Conservation (phyloP, 2,888 invertebrate species). For the Chromoteleia sp. region DNA sequence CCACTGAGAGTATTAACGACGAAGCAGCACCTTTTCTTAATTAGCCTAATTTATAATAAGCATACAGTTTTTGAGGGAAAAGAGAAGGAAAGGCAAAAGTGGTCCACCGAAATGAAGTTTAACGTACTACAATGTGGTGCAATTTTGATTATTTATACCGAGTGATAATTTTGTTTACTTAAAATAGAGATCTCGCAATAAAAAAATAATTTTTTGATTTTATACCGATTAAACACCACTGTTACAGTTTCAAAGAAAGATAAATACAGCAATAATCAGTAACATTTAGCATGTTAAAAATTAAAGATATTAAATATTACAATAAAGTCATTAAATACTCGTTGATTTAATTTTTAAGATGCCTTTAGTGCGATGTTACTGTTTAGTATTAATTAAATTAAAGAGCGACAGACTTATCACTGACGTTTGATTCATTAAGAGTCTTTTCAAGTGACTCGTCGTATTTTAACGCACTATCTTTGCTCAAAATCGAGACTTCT, state of each 20-base stretch:
- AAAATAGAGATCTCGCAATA: background rate
- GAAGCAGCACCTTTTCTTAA: constrained; percentile 66
- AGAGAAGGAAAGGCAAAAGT: constrained; percentile 14
- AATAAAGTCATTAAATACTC: constrained; percentile 32
- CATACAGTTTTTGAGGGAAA: constrained; percentile 30
- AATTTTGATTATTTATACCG: constrained; percentile 6
- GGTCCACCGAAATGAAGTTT: constrained; percentile 19
- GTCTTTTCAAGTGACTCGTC: constrained; percentile 74
- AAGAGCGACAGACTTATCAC: constrained; percentile 71
- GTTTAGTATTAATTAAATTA: constrained; percentile 55
- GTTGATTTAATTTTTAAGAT: constrained; percentile 51
- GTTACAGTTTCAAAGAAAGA: background rate
- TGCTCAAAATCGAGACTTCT: constrained; percentile 45
- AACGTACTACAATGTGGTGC: constrained; percentile 4
- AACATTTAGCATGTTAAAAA: constrained; percentile 47
- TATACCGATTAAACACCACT: constrained; percentile 14
- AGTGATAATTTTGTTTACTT: background rate
- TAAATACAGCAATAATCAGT: constrained; percentile 19
- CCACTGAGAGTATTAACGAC: constrained; percentile 49
- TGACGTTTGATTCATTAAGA: constrained; percentile 78
- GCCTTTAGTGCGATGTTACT: constrained; percentile 44
- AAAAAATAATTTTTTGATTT: constrained; percentile 11
- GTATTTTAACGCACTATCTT: constrained; percentile 70
- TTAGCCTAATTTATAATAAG: constrained; percentile 56
- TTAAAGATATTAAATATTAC: constrained; percentile 39